Base-by-base conservation (phyloP, 2,888 invertebrate genomes). In the Selenia dentaria region DNA sequence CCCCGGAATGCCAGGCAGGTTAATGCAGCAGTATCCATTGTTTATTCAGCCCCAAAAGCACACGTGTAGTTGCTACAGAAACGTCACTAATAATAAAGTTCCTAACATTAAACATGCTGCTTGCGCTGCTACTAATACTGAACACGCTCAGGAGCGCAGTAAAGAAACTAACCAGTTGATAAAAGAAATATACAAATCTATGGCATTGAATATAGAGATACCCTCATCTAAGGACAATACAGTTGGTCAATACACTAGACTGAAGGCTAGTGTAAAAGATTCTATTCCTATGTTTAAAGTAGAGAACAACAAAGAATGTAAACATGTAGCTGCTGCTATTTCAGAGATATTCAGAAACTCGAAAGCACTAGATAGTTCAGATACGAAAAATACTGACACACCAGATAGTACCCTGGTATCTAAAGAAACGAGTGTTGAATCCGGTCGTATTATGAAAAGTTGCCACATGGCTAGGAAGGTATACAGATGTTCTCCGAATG, bases 181-280 rank as follows among this genome's bases (percentile, higher is more conserved):
- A 12, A 79, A 83, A 57, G 87, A 88, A 64, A 88, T 88, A 62
- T 88, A 89, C 58, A 85, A 83, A 50, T 85, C 88, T 0, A 70
- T 88, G 51, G 76, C 83, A 11, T 46, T 79, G 2, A 74, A 74
- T 33, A 47, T 77, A 51, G 74, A 75, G 9, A 55, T 61, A 2
- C 39, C 32, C 18, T 29, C 46, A 10, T 34, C 45, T 8, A 40
- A 40, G n/a, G 38, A 46, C 22, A 36, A 31, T 10, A 40, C 34
- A 14, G 25, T 24, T 6, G 20, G 38, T 8, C 18, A 26, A 14
- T 26, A 34, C 9, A 29, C 31, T 11, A 34, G 28, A 11, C n/a
- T 26, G 10, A 27, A 35, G 31, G 10, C 31, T 4, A 18, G 2
- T 38, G 5, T 20, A 1, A 34, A 32, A 18, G 18, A 26, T 9